Evolutionary conservation across 2,113 vertebrate species (phyloP).

Genomic region (Ptyas mucosa): DNA sequence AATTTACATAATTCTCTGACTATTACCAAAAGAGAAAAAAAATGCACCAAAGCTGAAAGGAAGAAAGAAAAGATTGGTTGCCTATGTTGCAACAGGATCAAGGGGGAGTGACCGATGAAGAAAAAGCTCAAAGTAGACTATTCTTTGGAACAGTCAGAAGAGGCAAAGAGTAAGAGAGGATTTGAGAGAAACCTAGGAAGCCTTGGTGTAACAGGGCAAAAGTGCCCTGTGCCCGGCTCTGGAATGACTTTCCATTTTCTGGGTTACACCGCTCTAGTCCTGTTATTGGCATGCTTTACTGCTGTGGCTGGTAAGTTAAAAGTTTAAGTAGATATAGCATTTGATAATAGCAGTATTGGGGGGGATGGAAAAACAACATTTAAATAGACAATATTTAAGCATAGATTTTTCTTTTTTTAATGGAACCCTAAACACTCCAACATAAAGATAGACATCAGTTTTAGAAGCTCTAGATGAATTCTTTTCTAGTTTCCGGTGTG

Average conservation of each 20-base stretch:
- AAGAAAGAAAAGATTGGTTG: slow-evolving; percentile 6
- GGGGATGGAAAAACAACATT: background rate
- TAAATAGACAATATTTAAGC: background rate
- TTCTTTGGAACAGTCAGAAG: slow-evolving; percentile 23
- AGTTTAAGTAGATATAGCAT: background rate
- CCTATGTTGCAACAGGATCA: slow-evolving; percentile 61
- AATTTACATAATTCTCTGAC: slow-evolving; percentile 32
- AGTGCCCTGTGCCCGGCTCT: slow-evolving; percentile 10
- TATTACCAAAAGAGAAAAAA: background rate
- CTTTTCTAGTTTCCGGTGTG: background rate
- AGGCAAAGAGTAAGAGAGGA: slow-evolving; percentile 15
- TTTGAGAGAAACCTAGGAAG: background rate
- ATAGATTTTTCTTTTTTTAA: background rate
- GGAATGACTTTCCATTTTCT: slow-evolving; percentile 33
- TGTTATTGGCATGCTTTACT: slow-evolving; percentile 45
- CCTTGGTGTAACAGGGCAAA: background rate
- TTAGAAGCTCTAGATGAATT: background rate
- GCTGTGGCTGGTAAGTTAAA: slow-evolving; percentile 55
- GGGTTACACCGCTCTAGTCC: slow-evolving; percentile 36
- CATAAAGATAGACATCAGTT: background rate
- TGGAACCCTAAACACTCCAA: background rate
- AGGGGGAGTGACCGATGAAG: slow-evolving; percentile 56
- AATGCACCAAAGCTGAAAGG: background rate
- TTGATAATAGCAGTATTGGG: background rate
- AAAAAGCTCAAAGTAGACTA: slow-evolving; percentile 54